A percentile compares a stretch with the other conserved stretches of the same genome.
These are phyloP conservation scores for Xylocampa areola DNA, from an alignment of 2,888 invertebrate species.

Conservation along the genomic window DNA sequence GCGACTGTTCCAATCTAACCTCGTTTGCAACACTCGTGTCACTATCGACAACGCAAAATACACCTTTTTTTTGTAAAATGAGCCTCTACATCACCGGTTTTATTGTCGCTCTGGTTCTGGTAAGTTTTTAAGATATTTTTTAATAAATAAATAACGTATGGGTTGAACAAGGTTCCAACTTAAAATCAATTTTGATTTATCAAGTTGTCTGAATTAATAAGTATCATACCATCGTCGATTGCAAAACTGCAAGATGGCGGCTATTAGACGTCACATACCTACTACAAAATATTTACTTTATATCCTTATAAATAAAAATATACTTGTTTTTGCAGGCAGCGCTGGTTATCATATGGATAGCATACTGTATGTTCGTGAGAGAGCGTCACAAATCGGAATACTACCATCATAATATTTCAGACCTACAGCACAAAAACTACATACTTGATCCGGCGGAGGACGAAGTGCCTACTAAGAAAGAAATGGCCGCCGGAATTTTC, in stretches of 20 bases:
- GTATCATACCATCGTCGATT: not conserved
- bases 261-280: conserved; percentile 6
- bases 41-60: conserved; percentile 53
- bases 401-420: conserved; percentile 77
- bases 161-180: not conserved
- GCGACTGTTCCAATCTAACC: conserved; percentile 74
- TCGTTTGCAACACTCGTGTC: conserved; percentile 77
- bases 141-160: not conserved
- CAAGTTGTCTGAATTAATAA: not conserved
- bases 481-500: conserved; percentile 76
- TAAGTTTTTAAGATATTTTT: conserved; percentile 66
- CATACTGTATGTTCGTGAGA: conserved; percentile 83
- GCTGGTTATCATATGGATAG: conserved; percentile 78
- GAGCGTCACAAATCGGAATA: conserved; percentile 80
- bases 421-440: conserved; percentile 72
- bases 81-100: conserved; percentile 77
- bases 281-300: conserved; percentile 3
- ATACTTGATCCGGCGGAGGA: conserved; percentile 68
- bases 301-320: not conserved
- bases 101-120: conserved; percentile 80
- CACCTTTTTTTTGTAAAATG: conserved; percentile 70
- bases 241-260: conserved; percentile 16
- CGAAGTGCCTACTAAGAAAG: conserved; percentile 61
- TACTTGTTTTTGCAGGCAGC: conserved; percentile 71
- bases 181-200: not conserved